A percentile compares a stretch with the other conserved stretches of the same genome.
Conservation (phyloP, 2,888 invertebrate genomes). For the Lydus trimaculatus region DNA sequence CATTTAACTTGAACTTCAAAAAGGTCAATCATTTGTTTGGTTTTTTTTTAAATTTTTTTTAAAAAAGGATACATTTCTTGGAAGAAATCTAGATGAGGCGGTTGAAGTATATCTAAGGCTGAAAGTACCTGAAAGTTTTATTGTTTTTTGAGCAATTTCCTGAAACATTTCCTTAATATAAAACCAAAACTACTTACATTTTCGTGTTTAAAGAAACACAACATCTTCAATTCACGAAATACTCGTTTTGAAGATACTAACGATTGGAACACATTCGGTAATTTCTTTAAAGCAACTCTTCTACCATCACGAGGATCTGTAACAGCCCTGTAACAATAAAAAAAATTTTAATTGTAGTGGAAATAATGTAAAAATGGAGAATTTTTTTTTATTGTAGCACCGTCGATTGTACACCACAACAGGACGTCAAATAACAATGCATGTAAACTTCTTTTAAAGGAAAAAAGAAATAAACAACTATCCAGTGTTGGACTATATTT, state of each 20-base stretch:
- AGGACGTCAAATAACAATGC: neutral
- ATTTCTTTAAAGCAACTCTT: constrained; percentile 98
- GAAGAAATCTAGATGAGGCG: constrained; percentile 98
- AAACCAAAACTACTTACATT: constrained; percentile 79
- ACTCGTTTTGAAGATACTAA: constrained; percentile 98
- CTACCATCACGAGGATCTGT: constrained; percentile 99
- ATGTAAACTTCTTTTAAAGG: neutral
- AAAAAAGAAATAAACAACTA: neutral
- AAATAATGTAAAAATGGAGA: too few species aligned
- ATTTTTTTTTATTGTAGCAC: neutral
- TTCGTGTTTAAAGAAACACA: constrained; percentile 99
- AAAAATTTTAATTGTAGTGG: constrained; percentile 32
- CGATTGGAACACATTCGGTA: constrained; percentile 99
- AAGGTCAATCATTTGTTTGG: constrained; percentile 14
- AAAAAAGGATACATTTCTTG: constrained; percentile 99
- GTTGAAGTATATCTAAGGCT: constrained; percentile 97
- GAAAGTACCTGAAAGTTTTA: constrained; percentile 84
- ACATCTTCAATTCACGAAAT: constrained; percentile 98
- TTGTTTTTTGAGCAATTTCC: neutral
- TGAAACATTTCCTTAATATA: neutral
- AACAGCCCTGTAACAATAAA: constrained; percentile 86
- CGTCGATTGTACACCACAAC: constrained; percentile 16
- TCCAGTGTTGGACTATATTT: neutral
- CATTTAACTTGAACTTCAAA: constrained; percentile 31
- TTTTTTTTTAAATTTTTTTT: neutral